Conservation (phyloP, 37 sponge, comb jelly and placozoan genomes). For the Corticium candelabrum region DNA sequence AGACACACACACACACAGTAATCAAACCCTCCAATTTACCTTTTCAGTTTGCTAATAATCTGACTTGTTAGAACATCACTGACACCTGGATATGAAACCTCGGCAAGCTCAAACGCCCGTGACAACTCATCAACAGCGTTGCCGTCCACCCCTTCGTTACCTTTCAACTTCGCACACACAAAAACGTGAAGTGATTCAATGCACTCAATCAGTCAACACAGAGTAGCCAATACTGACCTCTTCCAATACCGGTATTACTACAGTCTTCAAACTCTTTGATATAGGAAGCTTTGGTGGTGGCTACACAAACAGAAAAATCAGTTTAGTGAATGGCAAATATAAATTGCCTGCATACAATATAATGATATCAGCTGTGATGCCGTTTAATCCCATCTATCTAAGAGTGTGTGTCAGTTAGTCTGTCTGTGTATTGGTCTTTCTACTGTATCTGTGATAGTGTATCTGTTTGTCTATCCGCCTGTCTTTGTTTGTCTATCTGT, state of each 20-base stretch:
- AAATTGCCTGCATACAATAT: no score
- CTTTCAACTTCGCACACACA: background rate
- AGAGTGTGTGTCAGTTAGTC: no score
- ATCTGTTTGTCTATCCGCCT: no score
- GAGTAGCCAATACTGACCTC: background rate
- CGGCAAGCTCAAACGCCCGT: constrained; percentile 70
- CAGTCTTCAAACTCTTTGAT: constrained; percentile 5
- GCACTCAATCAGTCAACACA: background rate
- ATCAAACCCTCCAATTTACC: constrained; percentile 5
- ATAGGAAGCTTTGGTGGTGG: background rate
- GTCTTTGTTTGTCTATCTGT: no score
- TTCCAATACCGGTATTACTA: background rate
- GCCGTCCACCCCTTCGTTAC: constrained; percentile 11
- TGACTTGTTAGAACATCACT: constrained; percentile 22
- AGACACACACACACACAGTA: no score
- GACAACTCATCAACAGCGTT: constrained; percentile 52
- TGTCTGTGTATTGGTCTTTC: no score
- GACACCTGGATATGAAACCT: constrained; percentile 69
- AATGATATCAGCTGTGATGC: no score
- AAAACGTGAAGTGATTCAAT: background rate
- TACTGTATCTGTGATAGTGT: no score
- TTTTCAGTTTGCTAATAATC: background rate
- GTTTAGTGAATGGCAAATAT: no score
- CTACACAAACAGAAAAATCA: no score
- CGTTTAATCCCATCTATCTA: no score